phyloP scores from a whole-genome alignment of 2,113 vertebrate genomes.

The Edolisoma coerulescens region DNA sequence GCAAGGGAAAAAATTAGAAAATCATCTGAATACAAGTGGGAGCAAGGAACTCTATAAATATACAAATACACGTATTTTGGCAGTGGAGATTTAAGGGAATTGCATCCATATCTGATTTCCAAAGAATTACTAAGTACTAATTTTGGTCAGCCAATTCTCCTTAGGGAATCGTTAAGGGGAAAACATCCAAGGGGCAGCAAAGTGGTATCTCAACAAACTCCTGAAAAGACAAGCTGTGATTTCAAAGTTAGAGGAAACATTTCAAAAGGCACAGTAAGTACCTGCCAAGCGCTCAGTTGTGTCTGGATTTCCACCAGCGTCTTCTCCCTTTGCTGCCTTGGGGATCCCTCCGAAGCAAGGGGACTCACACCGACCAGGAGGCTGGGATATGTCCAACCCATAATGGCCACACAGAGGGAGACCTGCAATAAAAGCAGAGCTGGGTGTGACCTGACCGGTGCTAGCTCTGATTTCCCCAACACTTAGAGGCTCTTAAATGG shows the following conservation, averaged over 20 bases:
- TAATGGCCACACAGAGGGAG: neutral
- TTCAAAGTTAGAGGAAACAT: neutral
- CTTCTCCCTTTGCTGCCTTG: neutral
- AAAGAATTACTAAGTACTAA: neutral
- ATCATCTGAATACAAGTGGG: neutral
- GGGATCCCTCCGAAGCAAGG: neutral
- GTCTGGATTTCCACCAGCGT: neutral
- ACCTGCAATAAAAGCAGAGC: neutral
- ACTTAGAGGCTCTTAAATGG: neutral
- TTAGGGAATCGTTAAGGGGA: neutral
- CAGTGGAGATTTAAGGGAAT: neutral
- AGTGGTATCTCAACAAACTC: neutral
- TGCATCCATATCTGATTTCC: neutral
- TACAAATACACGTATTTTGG: neutral
- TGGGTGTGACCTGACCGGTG: neutral
- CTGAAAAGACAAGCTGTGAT: neutral
- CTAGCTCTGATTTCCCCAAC: neutral
- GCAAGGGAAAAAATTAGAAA: neutral
- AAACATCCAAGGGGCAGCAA: neutral
- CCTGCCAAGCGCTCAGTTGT: neutral
- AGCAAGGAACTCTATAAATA: neutral
- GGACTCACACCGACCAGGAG: neutral
- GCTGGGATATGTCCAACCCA: fast-evolving
- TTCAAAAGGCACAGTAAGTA: neutral
- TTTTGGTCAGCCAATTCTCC: neutral